phyloP scores from a whole-genome alignment of 2,888 invertebrate species.

The Drosophila pseudotakahashii region DNA sequence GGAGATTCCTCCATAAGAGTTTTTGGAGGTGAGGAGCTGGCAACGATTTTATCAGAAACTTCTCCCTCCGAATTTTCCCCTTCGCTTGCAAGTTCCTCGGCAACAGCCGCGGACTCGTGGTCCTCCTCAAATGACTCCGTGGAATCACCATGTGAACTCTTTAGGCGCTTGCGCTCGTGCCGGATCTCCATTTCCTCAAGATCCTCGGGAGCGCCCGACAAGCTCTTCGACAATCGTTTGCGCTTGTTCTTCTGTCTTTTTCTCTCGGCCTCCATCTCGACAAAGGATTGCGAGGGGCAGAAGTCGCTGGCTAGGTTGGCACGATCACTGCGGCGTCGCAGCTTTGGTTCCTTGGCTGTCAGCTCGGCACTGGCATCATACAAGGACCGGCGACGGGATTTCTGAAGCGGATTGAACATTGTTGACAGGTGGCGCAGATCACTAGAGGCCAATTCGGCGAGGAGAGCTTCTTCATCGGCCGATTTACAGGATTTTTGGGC shows the following conservation, averaged over 20 bases:
- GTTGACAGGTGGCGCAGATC: conserved; percentile 60
- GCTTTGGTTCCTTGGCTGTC: conserved; percentile 34
- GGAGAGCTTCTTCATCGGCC: conserved; percentile 51
- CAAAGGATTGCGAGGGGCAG: conserved; percentile 78
- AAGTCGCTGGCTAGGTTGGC: conserved; percentile 39
- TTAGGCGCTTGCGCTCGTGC: conserved; percentile 26
- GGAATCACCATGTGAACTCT: conserved; percentile 4
- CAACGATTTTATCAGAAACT: background rate
- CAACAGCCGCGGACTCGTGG: too few relatives aligned
- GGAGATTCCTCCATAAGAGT: background rate
- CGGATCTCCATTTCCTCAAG: conserved; percentile 30
- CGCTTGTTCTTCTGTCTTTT: conserved; percentile 51
- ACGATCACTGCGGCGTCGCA: conserved; percentile 58
- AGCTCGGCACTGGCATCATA: conserved; percentile 44
- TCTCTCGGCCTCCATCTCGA: conserved; percentile 68
- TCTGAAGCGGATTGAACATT: conserved; percentile 73
- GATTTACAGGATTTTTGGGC: conserved; percentile 8
- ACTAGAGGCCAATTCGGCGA: conserved; percentile 58
- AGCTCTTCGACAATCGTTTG: conserved; percentile 77
- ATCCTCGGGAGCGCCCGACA: conserved; percentile 60
- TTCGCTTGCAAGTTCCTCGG: background rate
- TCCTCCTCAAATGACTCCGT: conserved; percentile 3
- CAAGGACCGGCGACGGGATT: conserved; percentile 73
- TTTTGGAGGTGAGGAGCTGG: too few relatives aligned
- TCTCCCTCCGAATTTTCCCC: background rate